Evolutionary conservation across 2,797 vertebrate species (phyloP).

Genomic region (Australoheros facetus): DNA sequence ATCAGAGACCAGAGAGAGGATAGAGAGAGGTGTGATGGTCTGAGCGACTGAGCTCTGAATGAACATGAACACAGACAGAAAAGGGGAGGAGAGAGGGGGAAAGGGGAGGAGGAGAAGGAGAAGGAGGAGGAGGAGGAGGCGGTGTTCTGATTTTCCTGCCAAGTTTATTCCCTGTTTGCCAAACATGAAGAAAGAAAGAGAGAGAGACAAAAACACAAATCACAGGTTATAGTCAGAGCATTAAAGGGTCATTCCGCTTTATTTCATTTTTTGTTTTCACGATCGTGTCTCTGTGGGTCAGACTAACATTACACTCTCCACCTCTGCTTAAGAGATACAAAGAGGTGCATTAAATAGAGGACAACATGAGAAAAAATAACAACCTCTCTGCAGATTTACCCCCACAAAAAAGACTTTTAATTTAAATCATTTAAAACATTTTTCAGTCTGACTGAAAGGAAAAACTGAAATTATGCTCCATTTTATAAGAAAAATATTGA

Average conservation of each 20-base stretch:
- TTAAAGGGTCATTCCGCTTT: background rate
- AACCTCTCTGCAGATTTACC: background rate
- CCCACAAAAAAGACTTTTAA: too few relatives aligned
- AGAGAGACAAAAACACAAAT: background rate
- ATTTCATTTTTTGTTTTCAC: background rate
- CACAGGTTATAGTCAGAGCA: background rate
- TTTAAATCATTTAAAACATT: background rate
- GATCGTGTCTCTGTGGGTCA: background rate
- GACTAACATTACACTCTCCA: background rate
- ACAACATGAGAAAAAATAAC: too few relatives aligned
- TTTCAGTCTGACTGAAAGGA: background rate
- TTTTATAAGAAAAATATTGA: background rate
- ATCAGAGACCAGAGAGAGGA: conserved; percentile 12
- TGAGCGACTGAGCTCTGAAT: conserved; percentile 54
- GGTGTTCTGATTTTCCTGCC: conserved; percentile 49
- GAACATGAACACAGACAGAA: conserved; percentile 37
- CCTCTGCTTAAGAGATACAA: too few relatives aligned
- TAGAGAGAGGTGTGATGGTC: conserved; percentile 44
- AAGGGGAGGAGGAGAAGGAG: background rate
- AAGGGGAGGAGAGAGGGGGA: conserved; percentile 11
- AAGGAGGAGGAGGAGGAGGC: background rate
- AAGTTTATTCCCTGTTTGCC: conserved; percentile 40
- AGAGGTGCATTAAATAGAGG: too few relatives aligned
- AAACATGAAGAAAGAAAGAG: conserved; percentile 39
- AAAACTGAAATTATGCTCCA: background rate